phyloP scores from a whole-genome alignment of 2,113 vertebrate species.

The Leptodactylus fuscus region DNA sequence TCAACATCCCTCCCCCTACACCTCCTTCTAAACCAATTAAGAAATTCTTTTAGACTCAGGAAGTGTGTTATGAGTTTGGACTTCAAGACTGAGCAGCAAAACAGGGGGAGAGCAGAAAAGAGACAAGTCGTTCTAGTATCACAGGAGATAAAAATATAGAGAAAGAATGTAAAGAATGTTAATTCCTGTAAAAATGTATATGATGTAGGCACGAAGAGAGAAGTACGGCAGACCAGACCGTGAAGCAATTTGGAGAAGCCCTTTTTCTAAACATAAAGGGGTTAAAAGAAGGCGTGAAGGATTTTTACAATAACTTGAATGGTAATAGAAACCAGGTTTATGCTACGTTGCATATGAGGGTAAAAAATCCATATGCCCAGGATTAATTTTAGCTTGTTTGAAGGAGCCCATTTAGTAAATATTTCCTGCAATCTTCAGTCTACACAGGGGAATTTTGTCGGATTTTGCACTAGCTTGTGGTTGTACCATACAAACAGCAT shows the following conservation, averaged over 20 bases:
- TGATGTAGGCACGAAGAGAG: neutral
- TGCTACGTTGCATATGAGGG: neutral
- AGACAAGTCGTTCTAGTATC: neutral
- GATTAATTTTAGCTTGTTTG: neutral
- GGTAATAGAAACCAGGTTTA: slow-evolving; percentile 45
- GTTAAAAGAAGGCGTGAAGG: slow-evolving; percentile 9
- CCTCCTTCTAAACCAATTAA: slow-evolving; percentile 54
- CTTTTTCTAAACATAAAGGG: neutral
- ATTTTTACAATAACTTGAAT: slow-evolving; percentile 28
- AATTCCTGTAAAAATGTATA: slow-evolving; percentile 39
- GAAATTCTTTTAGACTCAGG: slow-evolving; percentile 51
- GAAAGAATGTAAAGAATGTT: slow-evolving; percentile 46
- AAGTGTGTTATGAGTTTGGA: slow-evolving; percentile 45
- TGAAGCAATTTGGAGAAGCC: neutral
- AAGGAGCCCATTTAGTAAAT: neutral
- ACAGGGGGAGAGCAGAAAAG: neutral
- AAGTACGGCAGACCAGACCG: neutral
- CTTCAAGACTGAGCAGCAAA: slow-evolving; percentile 1
- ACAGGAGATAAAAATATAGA: slow-evolving; percentile 29
- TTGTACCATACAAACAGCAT: neutral
- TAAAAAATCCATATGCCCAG: slow-evolving; percentile 12
- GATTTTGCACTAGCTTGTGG: neutral
- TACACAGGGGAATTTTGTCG: neutral
- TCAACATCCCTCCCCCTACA: slow-evolving; percentile 41
- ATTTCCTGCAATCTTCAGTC: neutral